These are phyloP conservation scores for Elegia similella DNA, from an alignment of 2,888 invertebrate species.

Conservation along the genomic window DNA sequence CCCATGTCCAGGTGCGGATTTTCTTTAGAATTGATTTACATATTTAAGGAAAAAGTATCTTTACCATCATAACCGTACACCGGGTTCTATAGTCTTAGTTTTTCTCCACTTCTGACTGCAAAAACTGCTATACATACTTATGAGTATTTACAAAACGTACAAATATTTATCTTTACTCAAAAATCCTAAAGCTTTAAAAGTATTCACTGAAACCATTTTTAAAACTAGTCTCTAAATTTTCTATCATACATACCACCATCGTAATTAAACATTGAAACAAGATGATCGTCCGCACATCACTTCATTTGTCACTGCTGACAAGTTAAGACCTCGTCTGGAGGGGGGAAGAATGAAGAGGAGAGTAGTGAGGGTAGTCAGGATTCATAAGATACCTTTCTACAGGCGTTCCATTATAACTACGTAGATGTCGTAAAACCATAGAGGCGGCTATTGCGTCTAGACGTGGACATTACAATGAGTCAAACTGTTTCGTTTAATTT, in stretches of 20 bases:
- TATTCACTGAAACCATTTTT: no score
- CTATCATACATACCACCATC: not conserved
- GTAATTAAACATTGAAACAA: slow-evolving; percentile 58
- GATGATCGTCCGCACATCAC: slow-evolving; percentile 49
- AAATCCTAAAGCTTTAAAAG: no score
- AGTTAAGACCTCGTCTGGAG: slow-evolving; percentile 61
- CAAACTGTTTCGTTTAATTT: slow-evolving; percentile 15
- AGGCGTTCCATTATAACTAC: slow-evolving; percentile 55
- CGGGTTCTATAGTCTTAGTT: no score
- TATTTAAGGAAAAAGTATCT: no score
- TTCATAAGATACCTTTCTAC: slow-evolving; percentile 71
- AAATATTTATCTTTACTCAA: no score
- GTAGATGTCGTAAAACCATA: slow-evolving; percentile 39
- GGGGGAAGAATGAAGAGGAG: slow-evolving; percentile 27
- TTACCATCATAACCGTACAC: no score
- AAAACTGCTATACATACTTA: no score
- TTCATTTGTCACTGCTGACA: slow-evolving; percentile 72
- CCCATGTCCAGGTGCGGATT: no score
- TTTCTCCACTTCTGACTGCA: no score
- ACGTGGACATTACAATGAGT: slow-evolving; percentile 23
- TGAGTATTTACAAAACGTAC: no score
- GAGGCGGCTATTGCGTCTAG: slow-evolving; percentile 39
- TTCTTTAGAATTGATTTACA: no score
- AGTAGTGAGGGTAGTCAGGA: slow-evolving; percentile 54
- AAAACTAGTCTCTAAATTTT: not conserved